Percentiles rank a stretch among this genome's conserved stretches.
Conservation (phyloP, 2,888 invertebrate genomes). For the Stenchaetothrips biformis region DNA sequence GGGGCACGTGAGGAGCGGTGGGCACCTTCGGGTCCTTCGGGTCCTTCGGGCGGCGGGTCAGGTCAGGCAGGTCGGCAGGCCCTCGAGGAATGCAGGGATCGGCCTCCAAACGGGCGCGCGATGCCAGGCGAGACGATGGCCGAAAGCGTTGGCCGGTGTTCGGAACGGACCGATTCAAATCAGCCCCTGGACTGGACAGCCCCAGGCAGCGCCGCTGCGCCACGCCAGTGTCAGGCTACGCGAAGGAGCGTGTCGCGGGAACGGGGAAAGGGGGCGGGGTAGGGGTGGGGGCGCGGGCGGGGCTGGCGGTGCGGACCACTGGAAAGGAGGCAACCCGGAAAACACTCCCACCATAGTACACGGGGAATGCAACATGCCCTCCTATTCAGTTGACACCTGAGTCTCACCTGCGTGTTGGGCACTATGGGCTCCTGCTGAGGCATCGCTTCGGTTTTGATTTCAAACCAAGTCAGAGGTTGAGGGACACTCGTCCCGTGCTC, state of each 20-base stretch:
- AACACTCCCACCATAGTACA: background rate
- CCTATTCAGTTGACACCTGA: background rate
- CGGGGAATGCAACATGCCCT: background rate
- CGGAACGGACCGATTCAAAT: background rate
- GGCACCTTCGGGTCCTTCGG: background rate
- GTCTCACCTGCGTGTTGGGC: constrained; percentile 1
- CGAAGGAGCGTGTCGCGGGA: background rate
- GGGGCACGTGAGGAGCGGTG: background rate
- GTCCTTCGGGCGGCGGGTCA: background rate
- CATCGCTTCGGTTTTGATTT: background rate
- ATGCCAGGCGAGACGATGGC: background rate
- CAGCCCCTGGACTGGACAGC: too few species aligned
- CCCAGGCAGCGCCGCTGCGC: too few species aligned
- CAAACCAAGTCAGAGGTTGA: background rate
- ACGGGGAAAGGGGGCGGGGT: background rate
- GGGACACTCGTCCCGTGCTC: background rate
- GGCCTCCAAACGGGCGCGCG: background rate
- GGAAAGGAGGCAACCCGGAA: background rate
- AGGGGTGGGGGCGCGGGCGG: background rate
- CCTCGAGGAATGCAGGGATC: too few species aligned
- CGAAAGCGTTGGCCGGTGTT: too few species aligned
- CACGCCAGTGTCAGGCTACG: too few species aligned
- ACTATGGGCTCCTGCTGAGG: background rate
- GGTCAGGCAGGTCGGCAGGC: background rate
- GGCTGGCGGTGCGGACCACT: background rate